These are phyloP conservation scores for Buathra laborator DNA, from an alignment of 2,888 invertebrate species.

Conservation along the genomic window DNA sequence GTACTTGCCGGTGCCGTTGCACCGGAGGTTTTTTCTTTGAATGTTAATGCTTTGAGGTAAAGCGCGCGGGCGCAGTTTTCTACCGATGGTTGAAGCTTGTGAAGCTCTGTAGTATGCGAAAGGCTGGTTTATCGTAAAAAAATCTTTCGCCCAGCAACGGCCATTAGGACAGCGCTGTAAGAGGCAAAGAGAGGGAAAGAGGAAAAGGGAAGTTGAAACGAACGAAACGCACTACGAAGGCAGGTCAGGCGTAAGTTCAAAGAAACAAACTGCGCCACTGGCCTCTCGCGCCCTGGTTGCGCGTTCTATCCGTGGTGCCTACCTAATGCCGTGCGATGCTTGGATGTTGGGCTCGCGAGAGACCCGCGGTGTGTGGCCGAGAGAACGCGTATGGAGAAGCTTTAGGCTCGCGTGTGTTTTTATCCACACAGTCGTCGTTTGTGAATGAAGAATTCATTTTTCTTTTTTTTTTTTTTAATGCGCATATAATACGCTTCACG, in stretches of 20 bases:
- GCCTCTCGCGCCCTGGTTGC: conserved; percentile 43
- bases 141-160: conserved; percentile 61
- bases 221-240: conserved; percentile 62
- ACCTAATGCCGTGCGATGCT: not conserved
- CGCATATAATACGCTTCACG: not conserved
- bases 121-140: conserved; percentile 62
- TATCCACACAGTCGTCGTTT: conserved; percentile 10
- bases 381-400: conserved; percentile 14
- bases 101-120: conserved; percentile 21
- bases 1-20: conserved; percentile 54
- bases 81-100: conserved; percentile 41
- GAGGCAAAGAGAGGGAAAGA: not conserved
- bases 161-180: conserved; percentile 57
- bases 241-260: conserved; percentile 67
- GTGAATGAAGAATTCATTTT: conserved; percentile 22
- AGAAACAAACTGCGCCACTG: conserved; percentile 58
- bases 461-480: conserved; percentile 4
- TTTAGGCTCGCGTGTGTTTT: not conserved
- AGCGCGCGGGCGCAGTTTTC: conserved; percentile 38
- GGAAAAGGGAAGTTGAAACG: not conserved
- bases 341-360: conserved; percentile 7
- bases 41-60: conserved; percentile 66
- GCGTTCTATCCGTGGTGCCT: not conserved
- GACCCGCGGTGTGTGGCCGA: conserved; percentile 2
- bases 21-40: conserved; percentile 62